Conservation (phyloP, 2,113 vertebrate genomes). For the Ursus arctos region DNA sequence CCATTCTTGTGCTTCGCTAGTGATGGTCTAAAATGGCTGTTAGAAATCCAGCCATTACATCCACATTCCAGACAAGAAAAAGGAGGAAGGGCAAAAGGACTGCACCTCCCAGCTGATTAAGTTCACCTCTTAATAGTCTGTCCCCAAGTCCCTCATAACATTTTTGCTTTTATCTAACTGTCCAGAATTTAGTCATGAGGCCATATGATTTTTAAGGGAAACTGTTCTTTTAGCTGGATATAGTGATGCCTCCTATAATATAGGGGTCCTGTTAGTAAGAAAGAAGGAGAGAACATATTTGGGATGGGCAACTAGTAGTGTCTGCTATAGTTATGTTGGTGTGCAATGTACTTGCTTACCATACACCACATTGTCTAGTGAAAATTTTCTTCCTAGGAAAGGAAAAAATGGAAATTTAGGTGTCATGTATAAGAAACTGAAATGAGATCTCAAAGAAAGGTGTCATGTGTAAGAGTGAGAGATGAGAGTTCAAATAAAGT, state of each 20-base stretch:
- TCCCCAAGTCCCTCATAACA: neutral
- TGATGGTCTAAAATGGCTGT: neutral
- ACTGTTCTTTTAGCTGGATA: neutral
- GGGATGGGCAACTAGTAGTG: neutral
- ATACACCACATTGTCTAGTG: neutral
- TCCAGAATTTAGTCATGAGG: neutral
- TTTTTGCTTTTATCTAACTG: constrained; percentile 22
- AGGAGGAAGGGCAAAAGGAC: neutral
- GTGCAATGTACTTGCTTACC: constrained; percentile 4
- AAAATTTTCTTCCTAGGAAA: constrained; percentile 37
- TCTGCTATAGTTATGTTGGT: neutral
- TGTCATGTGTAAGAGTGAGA: neutral
- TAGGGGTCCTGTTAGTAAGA: neutral
- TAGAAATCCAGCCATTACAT: neutral
- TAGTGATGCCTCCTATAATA: neutral
- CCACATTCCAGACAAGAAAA: constrained; percentile 2
- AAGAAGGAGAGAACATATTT: neutral
- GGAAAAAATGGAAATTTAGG: neutral
- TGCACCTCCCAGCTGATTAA: neutral
- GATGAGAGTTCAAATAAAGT: constrained; percentile 45
- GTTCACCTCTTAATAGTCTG: neutral
- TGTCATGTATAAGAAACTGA: constrained; percentile 25
- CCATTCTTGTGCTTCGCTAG: neutral
- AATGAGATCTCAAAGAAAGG: constrained; percentile 40
- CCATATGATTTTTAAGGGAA: neutral